Evolutionary conservation across 2,797 vertebrate species (phyloP), one percentile per base, ranked within the genome.

Genomic region (Capromys pilorides): DNA sequence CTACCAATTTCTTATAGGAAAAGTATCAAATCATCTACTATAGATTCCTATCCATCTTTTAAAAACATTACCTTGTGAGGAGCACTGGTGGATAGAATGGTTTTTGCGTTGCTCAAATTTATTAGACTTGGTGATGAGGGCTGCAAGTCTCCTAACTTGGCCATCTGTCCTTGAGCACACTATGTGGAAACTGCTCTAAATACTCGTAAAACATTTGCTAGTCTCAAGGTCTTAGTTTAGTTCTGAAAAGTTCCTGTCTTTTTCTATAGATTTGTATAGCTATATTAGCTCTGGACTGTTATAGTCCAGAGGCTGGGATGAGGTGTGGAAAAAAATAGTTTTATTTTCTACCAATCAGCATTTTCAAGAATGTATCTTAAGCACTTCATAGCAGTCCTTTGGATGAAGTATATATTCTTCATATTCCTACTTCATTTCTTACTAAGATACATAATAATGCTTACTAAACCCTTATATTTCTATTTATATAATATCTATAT

Each of bases 121-220:
- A 67, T 86, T 88, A 90, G 36, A 57, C 36, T 19, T 67, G 45
- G 67, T 80, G 28, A 91, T 86, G 54, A 88, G 45, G 16, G 57
- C 61, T 73, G 45, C 1, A 2, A 51, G 18, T 71, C 80, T 92
- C 18, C 21, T 0, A 0, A 77, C 54, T 79, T 64, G 59, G 78
- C 41, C 90, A 83, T 66, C 73, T 92, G 85, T 94, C 82, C 81
- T 79, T 94, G 57, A 95, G n/a, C 2, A 80, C n/a, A 49, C 2
- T 78, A 6, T 62, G 8, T 59, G 41, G 39, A 67, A 66, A 33
- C 82, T 12, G 71, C 22, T 91, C 92, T 81, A 87, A 91, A 75
- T 79, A 67, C 39, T 90, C 67, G 91, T 19, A 86, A 39, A 83
- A 83, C 77, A 79, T 4, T 92, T 83, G 26, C n/a, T 84, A 31